Base-by-base conservation (phyloP, 2,888 invertebrate genomes). In the Ischnus inquisitorius region DNA sequence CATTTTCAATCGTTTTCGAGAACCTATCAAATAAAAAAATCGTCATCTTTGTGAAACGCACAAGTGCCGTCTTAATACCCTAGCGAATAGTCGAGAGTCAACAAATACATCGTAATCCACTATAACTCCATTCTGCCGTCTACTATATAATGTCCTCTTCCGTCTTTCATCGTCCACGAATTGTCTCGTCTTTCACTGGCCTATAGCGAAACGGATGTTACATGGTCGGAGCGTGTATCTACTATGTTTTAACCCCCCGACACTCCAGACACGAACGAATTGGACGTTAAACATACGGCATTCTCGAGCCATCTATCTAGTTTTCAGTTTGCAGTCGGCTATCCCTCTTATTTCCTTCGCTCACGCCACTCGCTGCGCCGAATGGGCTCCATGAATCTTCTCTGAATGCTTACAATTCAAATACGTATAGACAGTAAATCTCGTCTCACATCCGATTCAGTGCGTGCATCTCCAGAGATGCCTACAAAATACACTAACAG, bases 161-260 rank as follows among this genome's bases (percentile, higher is more conserved):
- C 46, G 41, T 43, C 43, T 39, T 65, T 57, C 19, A 19, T 43
- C 48, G n/a, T 57, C 57, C 19, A 8, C 65, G 54, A 67, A 77
- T 77, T 76, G 69, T 82, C 71, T 77, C 46, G 57, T 65, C 34
- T 60, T 60, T 54, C 57, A 69, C 46, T 46, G 34, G 25, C 51
- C 19, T 16, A 67, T 43, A 16, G 25, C 12, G 43, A 10, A 69
- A 41, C 64, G 75, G 57, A 64, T 82, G 65, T 77, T 57, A 51
- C 19, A 34, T 6, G 34, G 8, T 16, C 41, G 12, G 51, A 57
- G 51, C 60, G 62, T 57, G 48, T 65, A 67, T 72, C 28, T 34
- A 65, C 64, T 48, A 14, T 22, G 16, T 46, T 51, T 48, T 34
- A 57, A 34, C 14, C 57, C 14, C 57, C 71, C 34, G 34, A 72